These are phyloP conservation scores for Antitype chi DNA, from an alignment of 2,888 invertebrate species.

Conservation along the genomic window DNA sequence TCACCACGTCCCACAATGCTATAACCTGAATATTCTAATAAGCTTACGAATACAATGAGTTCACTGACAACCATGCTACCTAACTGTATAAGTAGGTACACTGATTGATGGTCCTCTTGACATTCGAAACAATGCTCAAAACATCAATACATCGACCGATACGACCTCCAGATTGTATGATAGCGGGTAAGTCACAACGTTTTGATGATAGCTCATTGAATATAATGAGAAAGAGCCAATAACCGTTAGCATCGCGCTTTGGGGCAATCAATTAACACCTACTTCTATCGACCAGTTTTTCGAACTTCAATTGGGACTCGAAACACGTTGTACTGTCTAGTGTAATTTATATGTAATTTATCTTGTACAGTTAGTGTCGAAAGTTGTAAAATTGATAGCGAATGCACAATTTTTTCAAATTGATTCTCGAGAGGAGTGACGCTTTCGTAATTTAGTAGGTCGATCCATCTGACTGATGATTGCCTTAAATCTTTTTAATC, in stretches of 20 bases:
- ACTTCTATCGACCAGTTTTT: constrained; percentile 67
- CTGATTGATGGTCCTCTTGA: constrained; percentile 85
- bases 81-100: constrained; percentile 73
- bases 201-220: constrained; percentile 78
- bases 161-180: constrained; percentile 78
- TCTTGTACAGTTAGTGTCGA: constrained; percentile 57
- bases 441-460: constrained; percentile 30
- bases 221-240: constrained; percentile 73
- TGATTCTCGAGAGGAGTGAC: constrained; percentile 20
- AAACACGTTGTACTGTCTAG: constrained; percentile 53
- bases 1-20: constrained; percentile 62
- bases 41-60: constrained; percentile 74
- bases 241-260: constrained; percentile 70
- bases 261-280: constrained; percentile 79
- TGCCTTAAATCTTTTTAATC: background rate
- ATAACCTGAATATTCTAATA: constrained; percentile 74
- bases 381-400: constrained; percentile 44
- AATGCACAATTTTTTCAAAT: constrained; percentile 48
- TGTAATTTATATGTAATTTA: constrained; percentile 66
- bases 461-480: background rate
- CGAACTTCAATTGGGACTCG: constrained; percentile 60
- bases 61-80: constrained; percentile 70
- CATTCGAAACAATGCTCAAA: constrained; percentile 83
- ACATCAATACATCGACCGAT: constrained; percentile 77
- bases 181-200: constrained; percentile 82